phyloP scores from a whole-genome alignment of 2,888 invertebrate genomes.

The Myathropa florea region DNA sequence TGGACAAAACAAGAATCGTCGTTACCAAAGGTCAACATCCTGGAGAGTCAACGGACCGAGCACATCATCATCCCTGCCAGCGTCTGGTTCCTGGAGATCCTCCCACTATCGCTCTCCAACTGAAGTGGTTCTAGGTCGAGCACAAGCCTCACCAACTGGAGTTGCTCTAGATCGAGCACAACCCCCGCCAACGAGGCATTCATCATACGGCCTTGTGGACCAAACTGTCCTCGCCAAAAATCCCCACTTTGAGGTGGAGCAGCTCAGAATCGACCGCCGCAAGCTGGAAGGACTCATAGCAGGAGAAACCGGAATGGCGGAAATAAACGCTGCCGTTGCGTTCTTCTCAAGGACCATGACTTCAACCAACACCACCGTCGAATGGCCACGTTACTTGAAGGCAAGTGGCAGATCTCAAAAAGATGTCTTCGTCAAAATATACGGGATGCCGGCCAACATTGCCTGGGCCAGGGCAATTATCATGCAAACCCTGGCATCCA shows the following conservation, averaged over 20 bases:
- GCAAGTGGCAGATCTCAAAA: slow-evolving; percentile 99
- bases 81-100: background rate
- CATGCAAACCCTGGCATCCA: slow-evolving; percentile 92
- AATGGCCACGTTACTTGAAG: slow-evolving; percentile 98
- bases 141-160: too few species aligned
- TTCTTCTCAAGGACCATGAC: slow-evolving; percentile 86
- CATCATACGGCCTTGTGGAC: slow-evolving; percentile 63
- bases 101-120: background rate
- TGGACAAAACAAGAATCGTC: background rate
- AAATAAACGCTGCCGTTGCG: slow-evolving; percentile 78
- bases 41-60: too few species aligned
- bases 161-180: too few species aligned
- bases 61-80: background rate
- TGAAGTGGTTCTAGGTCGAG: background rate
- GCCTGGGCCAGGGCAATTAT: slow-evolving; percentile 91
- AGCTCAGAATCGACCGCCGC: slow-evolving; percentile 95
- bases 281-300: slow-evolving; percentile 96
- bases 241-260: slow-evolving; percentile 91
- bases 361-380: slow-evolving; percentile 93
- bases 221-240: slow-evolving; percentile 87
- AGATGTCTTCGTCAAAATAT: slow-evolving; percentile 96
- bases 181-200: background rate
- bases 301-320: slow-evolving; percentile 82
- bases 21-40: too few species aligned
- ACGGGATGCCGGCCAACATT: slow-evolving; percentile 91